Evolutionary conservation across 1,140 invertebrate genomes (phyloP).

Genomic region (Macrostomum lignano): DNA sequence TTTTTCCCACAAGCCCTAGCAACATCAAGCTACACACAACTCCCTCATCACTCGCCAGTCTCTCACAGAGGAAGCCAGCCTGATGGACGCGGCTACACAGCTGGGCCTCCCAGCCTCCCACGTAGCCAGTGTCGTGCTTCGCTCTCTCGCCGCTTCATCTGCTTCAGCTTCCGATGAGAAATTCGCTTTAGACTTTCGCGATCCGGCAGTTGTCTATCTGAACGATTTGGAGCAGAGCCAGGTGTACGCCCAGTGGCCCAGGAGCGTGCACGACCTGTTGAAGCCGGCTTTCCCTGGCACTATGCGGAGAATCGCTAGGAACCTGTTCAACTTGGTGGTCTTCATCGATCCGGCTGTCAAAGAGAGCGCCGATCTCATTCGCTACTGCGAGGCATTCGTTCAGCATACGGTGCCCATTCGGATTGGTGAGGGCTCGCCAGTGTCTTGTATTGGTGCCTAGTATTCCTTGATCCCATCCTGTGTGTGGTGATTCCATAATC

Average conservation of each 20-base stretch:
- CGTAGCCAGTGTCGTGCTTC: conserved; percentile 6
- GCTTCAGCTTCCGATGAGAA: conserved; percentile 31
- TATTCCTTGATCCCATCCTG: too few species aligned
- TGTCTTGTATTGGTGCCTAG: too few species aligned
- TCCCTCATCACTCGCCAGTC: too few species aligned
- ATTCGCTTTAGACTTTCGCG: conserved; percentile 68
- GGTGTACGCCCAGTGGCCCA: conserved; percentile 55
- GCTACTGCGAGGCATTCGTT: conserved; percentile 63
- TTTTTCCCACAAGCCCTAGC: too few species aligned
- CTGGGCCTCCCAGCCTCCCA: conserved; percentile 54
- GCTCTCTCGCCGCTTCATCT: conserved; percentile 7
- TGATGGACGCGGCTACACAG: conserved; percentile 53
- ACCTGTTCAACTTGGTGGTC: conserved; percentile 67
- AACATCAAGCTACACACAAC: too few species aligned
- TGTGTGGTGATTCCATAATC: too few species aligned
- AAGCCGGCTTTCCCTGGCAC: conserved; percentile 84
- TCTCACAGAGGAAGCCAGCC: too few species aligned
- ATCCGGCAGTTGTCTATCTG: conserved; percentile 61
- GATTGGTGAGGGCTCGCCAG: conserved; percentile 9
- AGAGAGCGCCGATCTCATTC: conserved; percentile 41
- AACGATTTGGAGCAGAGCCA: conserved; percentile 78
- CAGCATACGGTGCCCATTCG: conserved; percentile 45
- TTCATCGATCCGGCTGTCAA: conserved; percentile 51
- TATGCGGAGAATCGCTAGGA: conserved; percentile 58
- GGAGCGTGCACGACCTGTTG: conserved; percentile 55